Evolutionary conservation across 2,113 vertebrate genomes (phyloP), one percentile per base, ranked within the genome.

Genomic region (Corvus cornix): DNA sequence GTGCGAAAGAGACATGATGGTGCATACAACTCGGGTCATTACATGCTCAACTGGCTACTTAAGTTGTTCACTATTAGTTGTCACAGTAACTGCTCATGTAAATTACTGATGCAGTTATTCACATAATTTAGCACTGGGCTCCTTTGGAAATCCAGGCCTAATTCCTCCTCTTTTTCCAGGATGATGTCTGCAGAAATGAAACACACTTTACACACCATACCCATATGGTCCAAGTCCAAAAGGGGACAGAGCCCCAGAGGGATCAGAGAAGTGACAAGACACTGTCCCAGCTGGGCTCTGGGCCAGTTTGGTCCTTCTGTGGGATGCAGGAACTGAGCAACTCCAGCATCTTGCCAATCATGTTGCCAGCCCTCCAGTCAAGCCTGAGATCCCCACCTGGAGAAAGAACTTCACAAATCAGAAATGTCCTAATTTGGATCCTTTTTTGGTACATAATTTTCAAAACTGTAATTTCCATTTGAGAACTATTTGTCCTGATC

Each of bases 401-500:
- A 94, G 83, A 95, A 95, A 94, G 95, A 95, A 96, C 83, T 95
- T 94, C 88, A 81, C 86, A 92, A 95, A 94, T 93, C 96, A 96
- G 85, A 97, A 96, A 97, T 94, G 96, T 95, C 96, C 96, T 96
- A 86, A 96, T 94, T 96, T 96, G 95, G 88, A 95, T 94, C 93
- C 92, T 91, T 95, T 97, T 96, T 93, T 95, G 91, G 88, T 87
- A 79, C 90, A 94, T 97, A 82, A 96, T 97, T 96, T 93, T 95
- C 94, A 91, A 95, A 95, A 96, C 97, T 95, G 93, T 96, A 95
- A 97, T 97, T 96, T 96, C 96, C 90, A 97, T 96, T 90, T 94
- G 94, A 93, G 96, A 97, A 96, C 96, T 95, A 95, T 96, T 93
- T 97, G 94, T 97, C 93, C 96, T 96, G 90, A 96, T 97, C 96